These are phyloP conservation scores for Chelonus formosanus DNA, from an alignment of 2,888 invertebrate genomes.

Conservation along the genomic window DNA sequence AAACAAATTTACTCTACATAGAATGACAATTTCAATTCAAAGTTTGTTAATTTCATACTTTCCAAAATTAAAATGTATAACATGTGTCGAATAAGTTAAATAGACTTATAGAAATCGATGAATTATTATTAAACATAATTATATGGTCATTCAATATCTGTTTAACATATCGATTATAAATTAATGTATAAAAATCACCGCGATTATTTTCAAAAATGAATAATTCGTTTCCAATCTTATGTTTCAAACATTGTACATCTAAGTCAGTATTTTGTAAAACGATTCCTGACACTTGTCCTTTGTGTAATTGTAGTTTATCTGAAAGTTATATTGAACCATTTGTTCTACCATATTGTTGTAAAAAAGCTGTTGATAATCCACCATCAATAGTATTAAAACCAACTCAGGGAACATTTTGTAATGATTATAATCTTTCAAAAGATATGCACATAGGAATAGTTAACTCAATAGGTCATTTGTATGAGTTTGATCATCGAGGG, in stretches of 20 bases:
- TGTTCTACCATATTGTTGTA: constrained; percentile 86
- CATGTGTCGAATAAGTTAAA: no score
- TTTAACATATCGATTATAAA: no score
- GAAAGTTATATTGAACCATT: constrained; percentile 48
- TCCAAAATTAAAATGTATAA: no score
- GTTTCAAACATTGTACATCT: constrained; percentile 88
- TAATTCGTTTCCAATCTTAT: constrained; percentile 79
- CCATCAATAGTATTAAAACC: constrained; percentile 88
- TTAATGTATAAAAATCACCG: no score
- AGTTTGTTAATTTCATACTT: no score
- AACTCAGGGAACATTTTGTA: constrained; percentile 86
- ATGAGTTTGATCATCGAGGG: constrained; percentile 86
- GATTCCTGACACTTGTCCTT: constrained; percentile 81
- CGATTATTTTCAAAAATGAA: constrained; percentile 23
- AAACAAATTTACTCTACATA: no score
- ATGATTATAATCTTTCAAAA: constrained; percentile 82
- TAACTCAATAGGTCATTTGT: constrained; percentile 79
- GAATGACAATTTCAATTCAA: no score
- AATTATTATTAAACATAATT: no score
- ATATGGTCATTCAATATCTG: no score
- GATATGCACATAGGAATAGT: constrained; percentile 93
- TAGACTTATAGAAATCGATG: no score
- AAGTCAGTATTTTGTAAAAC: constrained; percentile 82
- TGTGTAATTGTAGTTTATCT: constrained; percentile 67
- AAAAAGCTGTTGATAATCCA: constrained; percentile 80